A percentile compares a stretch with the other conserved stretches of the same genome.
phyloP scores from a whole-genome alignment of 1,140 invertebrate genomes.

The Fopius arisanus region DNA sequence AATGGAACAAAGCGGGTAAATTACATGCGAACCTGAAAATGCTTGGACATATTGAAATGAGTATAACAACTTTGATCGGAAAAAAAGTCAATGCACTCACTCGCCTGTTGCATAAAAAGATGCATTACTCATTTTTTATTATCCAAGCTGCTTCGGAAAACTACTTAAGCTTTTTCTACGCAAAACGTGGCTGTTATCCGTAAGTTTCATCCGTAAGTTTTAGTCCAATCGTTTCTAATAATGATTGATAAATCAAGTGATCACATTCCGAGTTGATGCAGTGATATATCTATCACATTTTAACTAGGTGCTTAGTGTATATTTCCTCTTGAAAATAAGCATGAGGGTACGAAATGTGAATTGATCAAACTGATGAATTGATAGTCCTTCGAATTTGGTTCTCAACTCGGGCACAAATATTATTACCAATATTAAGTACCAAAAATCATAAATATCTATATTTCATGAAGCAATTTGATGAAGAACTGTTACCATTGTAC shows the following conservation, averaged over 20 bases:
- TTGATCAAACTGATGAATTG: slow-evolving; percentile 29
- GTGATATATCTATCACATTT: background rate
- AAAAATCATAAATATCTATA: background rate
- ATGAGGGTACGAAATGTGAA: background rate
- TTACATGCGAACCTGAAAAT: background rate
- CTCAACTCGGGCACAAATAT: background rate
- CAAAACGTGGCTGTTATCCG: slow-evolving; percentile 17
- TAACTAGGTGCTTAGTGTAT: background rate
- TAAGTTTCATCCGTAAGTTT: background rate
- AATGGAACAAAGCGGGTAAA: background rate
- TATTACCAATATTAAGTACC: background rate
- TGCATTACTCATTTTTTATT: background rate
- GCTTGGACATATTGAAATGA: background rate
- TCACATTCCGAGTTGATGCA: background rate
- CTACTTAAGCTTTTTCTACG: slow-evolving; percentile 23
- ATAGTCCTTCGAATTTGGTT: slow-evolving; percentile 16
- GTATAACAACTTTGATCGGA: background rate
- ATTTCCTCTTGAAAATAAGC: background rate
- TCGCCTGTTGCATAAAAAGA: background rate
- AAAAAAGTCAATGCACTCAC: background rate
- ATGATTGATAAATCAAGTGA: background rate
- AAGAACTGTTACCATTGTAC: background rate
- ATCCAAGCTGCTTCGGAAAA: slow-evolving; percentile 19
- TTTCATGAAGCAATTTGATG: background rate
- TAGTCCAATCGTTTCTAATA: background rate